Conservation (phyloP, 2,113 vertebrate species). For the Lasiurus borealis region DNA sequence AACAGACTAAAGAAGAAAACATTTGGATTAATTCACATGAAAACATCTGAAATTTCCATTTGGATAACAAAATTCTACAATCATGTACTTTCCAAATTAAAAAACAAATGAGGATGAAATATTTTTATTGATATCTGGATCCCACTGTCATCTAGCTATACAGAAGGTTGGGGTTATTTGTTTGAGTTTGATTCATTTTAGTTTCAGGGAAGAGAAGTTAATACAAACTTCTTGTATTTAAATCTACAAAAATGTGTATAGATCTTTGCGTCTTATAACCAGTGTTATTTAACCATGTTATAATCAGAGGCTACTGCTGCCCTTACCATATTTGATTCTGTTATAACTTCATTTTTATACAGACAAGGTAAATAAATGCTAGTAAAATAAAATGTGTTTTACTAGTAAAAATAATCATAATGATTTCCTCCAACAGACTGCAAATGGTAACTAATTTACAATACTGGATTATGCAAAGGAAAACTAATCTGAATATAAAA, state of each 20-base stretch:
- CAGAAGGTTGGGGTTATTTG: not conserved
- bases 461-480: conserved; percentile 13
- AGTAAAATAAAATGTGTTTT: conserved; percentile 57
- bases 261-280: not conserved
- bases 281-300: not conserved
- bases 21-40: conserved; percentile 40
- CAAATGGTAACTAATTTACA: conserved; percentile 33
- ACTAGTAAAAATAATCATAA: conserved; percentile 27
- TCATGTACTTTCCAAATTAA: conserved; percentile 43
- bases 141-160: conserved; percentile 6
- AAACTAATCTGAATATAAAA: conserved; percentile 48
- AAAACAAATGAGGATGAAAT: conserved; percentile 26
- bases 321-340: conserved; percentile 29
- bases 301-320: not conserved
- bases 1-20: conserved; percentile 38
- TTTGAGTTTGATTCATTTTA: conserved; percentile 21
- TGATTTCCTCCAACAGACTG: conserved; percentile 38
- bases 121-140: conserved; percentile 27
- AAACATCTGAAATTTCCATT: conserved; percentile 58
- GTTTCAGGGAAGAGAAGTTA: conserved; percentile 1
- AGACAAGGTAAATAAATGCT: conserved; percentile 38
- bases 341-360: conserved; percentile 32
- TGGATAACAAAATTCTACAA: conserved; percentile 16
- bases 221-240: conserved; percentile 1
- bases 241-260: conserved; percentile 11